These are phyloP conservation scores for Hyperopisus bebe DNA, from an alignment of 2,113 vertebrate genomes.

Conservation along the genomic window DNA sequence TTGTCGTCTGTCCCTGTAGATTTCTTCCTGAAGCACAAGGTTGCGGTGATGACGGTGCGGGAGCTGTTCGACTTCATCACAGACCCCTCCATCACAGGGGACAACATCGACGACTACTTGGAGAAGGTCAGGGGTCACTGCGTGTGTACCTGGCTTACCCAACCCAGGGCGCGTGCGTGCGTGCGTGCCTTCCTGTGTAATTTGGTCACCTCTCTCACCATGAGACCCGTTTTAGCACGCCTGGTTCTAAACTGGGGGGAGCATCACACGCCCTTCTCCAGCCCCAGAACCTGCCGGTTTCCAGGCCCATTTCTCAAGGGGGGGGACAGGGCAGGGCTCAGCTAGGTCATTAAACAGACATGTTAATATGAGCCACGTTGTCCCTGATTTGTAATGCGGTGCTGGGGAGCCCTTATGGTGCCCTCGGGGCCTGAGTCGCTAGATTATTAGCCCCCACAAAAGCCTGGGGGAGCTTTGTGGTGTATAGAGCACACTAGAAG, in stretches of 20 bases:
- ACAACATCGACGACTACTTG: slow-evolving; percentile 84
- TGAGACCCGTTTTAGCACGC: not conserved
- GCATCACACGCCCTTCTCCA: not conserved
- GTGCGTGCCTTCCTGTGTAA: too few species aligned
- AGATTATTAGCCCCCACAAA: not conserved
- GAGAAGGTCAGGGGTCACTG: slow-evolving; percentile 62
- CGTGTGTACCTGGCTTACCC: not conserved
- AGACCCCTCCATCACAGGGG: slow-evolving; percentile 74
- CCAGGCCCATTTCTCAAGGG: not conserved
- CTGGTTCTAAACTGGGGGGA: not conserved
- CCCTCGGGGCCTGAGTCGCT: too few species aligned
- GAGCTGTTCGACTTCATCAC: slow-evolving; percentile 95
- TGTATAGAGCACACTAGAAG: not conserved
- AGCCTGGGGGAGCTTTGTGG: not conserved
- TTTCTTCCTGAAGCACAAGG: slow-evolving; percentile 74
- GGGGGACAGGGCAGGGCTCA: not conserved
- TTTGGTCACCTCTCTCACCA: not conserved
- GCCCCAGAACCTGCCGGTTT: not conserved
- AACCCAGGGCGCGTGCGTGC: too few species aligned
- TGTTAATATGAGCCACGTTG: not conserved
- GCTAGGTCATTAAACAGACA: not conserved
- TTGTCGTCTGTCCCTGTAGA: slow-evolving; percentile 52
- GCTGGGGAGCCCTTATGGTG: not conserved
- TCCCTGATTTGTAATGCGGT: not conserved
- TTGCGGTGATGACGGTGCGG: slow-evolving; percentile 86